Evolutionary conservation across 2,888 invertebrate genomes (phyloP).

Genomic region (Blastobasis adustella): DNA sequence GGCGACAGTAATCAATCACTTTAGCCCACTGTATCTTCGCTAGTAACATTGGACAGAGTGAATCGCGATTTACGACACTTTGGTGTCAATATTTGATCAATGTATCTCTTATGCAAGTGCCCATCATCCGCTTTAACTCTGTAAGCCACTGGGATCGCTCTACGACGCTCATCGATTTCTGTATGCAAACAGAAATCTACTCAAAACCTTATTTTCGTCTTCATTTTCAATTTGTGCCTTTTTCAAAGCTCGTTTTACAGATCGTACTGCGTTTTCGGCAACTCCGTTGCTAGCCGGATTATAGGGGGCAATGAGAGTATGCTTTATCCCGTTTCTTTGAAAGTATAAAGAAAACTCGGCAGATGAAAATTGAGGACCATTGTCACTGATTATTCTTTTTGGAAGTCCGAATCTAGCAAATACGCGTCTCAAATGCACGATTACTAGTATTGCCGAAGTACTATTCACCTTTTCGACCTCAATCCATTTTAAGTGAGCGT

Average conservation of each 20-base stretch:
- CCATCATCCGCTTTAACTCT: background rate
- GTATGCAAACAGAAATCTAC: background rate
- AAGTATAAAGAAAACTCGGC: conserved; percentile 8
- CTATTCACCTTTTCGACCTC: conserved; percentile 12
- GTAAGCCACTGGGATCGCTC: conserved; percentile 3
- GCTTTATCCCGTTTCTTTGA: background rate
- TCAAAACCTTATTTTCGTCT: background rate
- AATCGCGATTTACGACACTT: background rate
- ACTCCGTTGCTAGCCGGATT: conserved; percentile 10
- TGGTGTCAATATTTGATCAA: conserved; percentile 1
- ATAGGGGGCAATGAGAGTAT: background rate
- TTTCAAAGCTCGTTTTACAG: conserved; percentile 7
- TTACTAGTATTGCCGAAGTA: conserved; percentile 6
- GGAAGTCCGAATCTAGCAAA: conserved; percentile 13
- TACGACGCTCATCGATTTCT: background rate
- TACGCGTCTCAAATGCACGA: conserved; percentile 3
- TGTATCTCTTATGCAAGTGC: background rate
- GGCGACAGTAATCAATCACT: background rate
- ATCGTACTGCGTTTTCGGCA: conserved; percentile 15
- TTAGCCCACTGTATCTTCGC: background rate
- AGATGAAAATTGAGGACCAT: conserved; percentile 15
- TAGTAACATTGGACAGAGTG: background rate
- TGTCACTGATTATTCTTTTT: conserved; percentile 14
- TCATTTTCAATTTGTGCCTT: background rate
- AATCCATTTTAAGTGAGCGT: conserved; percentile 20